phyloP scores from a whole-genome alignment of 1,140 invertebrate species.

The Seison nebaliae region DNA sequence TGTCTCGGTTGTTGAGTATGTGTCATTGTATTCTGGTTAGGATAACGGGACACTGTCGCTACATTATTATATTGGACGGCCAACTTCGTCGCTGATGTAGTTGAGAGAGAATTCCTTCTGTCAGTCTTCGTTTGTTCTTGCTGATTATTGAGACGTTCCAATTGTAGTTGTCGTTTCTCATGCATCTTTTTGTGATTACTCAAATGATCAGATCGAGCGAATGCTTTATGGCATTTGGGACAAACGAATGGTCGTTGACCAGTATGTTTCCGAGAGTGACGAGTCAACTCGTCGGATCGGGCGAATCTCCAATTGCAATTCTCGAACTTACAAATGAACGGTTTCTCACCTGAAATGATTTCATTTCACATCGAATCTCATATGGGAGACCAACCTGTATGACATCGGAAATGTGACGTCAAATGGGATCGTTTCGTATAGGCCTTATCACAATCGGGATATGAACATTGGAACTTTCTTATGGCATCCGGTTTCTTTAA shows the following conservation, averaged over 20 bases:
- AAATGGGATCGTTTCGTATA: conserved; percentile 47
- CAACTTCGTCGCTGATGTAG: no score
- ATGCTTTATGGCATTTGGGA: conserved; percentile 64
- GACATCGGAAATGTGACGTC: conserved; percentile 37
- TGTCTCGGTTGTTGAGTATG: no score
- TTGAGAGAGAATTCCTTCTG: no score
- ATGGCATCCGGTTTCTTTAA: conserved; percentile 1
- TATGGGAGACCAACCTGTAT: no score
- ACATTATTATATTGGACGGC: no score
- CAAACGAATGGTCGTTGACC: conserved; percentile 91
- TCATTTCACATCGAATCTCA: no score
- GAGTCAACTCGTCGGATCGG: conserved; percentile 34
- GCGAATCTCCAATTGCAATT: conserved; percentile 60
- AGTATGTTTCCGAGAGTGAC: conserved; percentile 54
- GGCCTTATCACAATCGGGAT: conserved; percentile 41
- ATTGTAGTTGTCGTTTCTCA: conserved; percentile 4
- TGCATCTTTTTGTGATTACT: conserved; percentile 85
- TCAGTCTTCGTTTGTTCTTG: no score
- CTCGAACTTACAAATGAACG: conserved; percentile 52
- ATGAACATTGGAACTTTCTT: conserved; percentile 16
- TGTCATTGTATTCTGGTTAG: no score
- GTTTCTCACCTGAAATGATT: no score
- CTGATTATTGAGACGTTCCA: no score
- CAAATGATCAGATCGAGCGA: conserved; percentile 76
- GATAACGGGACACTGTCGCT: no score